Base-by-base conservation (phyloP, 2,113 vertebrate species). In the Pimephales promelas region DNA sequence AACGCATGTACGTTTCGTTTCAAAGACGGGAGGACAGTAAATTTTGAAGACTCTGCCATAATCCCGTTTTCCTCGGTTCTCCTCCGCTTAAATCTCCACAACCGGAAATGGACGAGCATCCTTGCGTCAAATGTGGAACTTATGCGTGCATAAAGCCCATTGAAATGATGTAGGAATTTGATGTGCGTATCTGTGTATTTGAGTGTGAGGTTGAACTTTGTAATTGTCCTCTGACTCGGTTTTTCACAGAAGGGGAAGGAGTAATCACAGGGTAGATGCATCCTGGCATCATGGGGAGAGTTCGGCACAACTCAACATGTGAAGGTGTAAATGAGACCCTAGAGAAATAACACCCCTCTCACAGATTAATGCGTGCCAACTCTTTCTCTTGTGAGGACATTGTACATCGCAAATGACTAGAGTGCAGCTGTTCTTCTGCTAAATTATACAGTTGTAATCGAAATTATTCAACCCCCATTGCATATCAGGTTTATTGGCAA, bases 251-350 rank as follows among this genome's bases (percentile, higher is more conserved):
- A 84, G 82, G 34, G 13, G 75, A 61, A 36, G 36, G 31, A 49
- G 52, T 84, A 84, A 84, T 84, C 61, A 57, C 47, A 59, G 74
- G 49, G 77, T 77, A 10, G 36, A 74, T 78, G 74, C 49, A n/a
- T 78, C 61, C 74, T 28, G 49, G 14, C 74, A 78, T 59, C 75
- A 57, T 54, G 75, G 52, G 20, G 61, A 79, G 72, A n/a, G 59
- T 70, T 57, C 54, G 14, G 47, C 49, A 45, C 74, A 47, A 59
- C 73, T 61, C 43, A 62, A 49, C 72, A 54, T 66, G 72, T 66
- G 83, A 64, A 78, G 16, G 74, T 78, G 83, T 49, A 84, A 78
- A 84, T 56, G 47, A 70, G 49, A 56, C 47, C 74, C 74, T 20
- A 34, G 49, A 80, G 43, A 80, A 45, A 62, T 43, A 62, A 66